A percentile compares a stretch with the other conserved stretches of the same genome.
phyloP scores from a whole-genome alignment of 2,797 vertebrate species.

The Artibeus jamaicensis region DNA sequence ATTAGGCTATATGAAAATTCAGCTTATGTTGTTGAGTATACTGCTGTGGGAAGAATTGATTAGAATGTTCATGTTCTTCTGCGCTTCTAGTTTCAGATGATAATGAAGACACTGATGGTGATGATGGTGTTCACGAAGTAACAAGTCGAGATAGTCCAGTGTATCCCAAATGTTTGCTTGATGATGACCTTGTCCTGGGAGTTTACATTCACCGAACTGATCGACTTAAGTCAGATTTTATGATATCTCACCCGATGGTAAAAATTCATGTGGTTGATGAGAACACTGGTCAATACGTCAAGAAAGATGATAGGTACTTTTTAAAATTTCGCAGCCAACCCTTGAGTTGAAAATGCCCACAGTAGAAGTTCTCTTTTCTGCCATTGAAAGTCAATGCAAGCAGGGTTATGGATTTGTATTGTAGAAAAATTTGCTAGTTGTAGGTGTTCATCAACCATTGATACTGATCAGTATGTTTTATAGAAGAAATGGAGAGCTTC shows the following conservation, averaged over 20 bases:
- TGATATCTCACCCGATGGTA: constrained; percentile 94
- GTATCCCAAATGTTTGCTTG: constrained; percentile 81
- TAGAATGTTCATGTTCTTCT: constrained; percentile 49
- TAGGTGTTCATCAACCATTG: neutral
- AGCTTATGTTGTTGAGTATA: neutral
- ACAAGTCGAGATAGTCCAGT: constrained; percentile 71
- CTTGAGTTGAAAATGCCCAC: constrained; percentile 27
- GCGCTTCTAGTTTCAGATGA: constrained; percentile 69
- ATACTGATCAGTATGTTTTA: neutral
- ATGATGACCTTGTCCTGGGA: constrained; percentile 91
- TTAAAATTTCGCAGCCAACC: neutral
- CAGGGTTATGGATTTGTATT: neutral
- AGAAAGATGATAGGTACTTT: constrained; percentile 92
- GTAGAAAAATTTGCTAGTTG: neutral
- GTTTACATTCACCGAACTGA: constrained; percentile 93
- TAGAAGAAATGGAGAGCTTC: neutral
- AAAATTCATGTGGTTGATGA: constrained; percentile 95
- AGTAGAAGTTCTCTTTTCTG: neutral
- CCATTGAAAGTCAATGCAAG: neutral
- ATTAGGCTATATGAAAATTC: neutral
- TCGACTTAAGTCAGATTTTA: constrained; percentile 90
- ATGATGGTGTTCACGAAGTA: constrained; percentile 74
- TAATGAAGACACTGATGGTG: constrained; percentile 59
- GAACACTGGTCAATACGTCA: constrained; percentile 90
- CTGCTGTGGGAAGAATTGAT: neutral